Evolutionary conservation across 2,113 vertebrate species (phyloP).

Genomic region (Pionites leucogaster): DNA sequence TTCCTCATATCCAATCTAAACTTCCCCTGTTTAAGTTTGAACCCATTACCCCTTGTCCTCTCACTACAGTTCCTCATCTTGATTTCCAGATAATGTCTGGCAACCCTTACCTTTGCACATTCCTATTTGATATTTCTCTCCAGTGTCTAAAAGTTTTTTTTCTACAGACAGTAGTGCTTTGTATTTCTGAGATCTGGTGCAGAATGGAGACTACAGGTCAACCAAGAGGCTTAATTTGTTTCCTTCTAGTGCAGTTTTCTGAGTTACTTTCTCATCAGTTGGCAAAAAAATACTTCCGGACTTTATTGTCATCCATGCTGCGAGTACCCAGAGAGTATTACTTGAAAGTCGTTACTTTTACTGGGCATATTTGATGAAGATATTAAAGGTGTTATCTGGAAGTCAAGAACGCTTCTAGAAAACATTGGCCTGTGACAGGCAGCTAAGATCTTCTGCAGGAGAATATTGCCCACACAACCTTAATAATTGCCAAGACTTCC

Average conservation of each 20-base stretch:
- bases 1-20: too few species aligned
- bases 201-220: neutral
- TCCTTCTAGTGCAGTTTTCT: neutral
- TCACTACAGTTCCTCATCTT: neutral
- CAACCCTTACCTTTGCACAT: neutral
- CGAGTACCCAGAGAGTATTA: neutral
- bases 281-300: neutral
- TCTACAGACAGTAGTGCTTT: neutral
- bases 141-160: neutral
- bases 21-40: too few species aligned
- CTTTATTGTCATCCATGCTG: accelerated
- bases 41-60: too few species aligned
- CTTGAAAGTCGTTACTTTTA: neutral
- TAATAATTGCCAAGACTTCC: neutral
- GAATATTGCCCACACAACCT: neutral
- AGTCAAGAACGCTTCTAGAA: neutral
- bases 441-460: neutral
- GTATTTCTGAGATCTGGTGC: neutral
- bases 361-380: neutral
- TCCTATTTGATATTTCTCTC: neutral
- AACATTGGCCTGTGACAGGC: neutral
- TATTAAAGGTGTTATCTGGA: neutral
- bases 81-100: neutral
- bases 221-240: neutral
- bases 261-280: neutral